phyloP scores from a whole-genome alignment of 2,888 invertebrate genomes.

The Plemyria rubiginata region DNA sequence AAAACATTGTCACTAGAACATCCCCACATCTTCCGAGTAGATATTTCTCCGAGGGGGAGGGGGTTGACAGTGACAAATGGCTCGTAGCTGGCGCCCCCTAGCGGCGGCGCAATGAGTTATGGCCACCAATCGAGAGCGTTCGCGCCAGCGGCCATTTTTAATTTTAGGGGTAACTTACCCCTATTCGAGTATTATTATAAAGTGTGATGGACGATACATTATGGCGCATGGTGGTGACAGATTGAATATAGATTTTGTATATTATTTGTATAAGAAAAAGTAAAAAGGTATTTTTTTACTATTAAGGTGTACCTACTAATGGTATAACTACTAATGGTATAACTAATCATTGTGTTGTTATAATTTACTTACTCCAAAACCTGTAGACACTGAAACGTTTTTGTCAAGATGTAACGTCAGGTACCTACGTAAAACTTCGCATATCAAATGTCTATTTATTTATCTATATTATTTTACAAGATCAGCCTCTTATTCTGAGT shows the following conservation, averaged over 20 bases:
- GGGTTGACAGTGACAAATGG: conserved; percentile 80
- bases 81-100: conserved; percentile 69
- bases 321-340: too few species aligned
- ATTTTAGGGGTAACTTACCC: conserved; percentile 82
- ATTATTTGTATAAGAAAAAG: too few species aligned
- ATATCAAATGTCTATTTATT: too few species aligned
- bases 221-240: conserved; percentile 37
- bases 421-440: too few species aligned
- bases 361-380: too few species aligned
- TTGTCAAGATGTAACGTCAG: too few species aligned
- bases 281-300: too few species aligned
- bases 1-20: conserved; percentile 63
- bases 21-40: conserved; percentile 72
- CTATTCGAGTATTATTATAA: conserved; percentile 66
- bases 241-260: conserved; percentile 28
- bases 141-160: conserved; percentile 81
- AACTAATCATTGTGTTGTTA: too few species aligned
- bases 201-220: conserved; percentile 37
- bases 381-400: too few species aligned
- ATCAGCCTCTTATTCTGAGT: too few species aligned
- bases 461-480: too few species aligned
- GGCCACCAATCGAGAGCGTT: conserved; percentile 80
- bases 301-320: too few species aligned
- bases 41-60: conserved; percentile 70
- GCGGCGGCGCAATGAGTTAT: conserved; percentile 79